These are phyloP conservation scores for Triplophysa bombifrons DNA, from an alignment of 2,797 vertebrate species.

Conservation along the genomic window DNA sequence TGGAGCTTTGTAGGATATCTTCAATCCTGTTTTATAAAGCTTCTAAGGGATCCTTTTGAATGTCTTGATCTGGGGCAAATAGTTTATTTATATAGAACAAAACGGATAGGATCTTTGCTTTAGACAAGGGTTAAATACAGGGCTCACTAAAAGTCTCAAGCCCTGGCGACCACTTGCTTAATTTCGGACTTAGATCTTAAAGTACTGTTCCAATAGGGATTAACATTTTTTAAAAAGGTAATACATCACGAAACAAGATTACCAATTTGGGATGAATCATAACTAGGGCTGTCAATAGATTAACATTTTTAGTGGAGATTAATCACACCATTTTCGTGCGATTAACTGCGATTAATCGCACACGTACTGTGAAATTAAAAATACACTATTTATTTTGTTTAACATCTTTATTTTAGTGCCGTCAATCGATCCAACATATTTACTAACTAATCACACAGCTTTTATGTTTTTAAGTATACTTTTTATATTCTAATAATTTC, in stretches of 20 bases:
- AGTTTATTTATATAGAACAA: constrained; percentile 16
- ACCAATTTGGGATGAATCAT: neutral
- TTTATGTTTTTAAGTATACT: too few relatives aligned
- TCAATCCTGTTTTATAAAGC: constrained; percentile 28
- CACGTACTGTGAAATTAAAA: too few relatives aligned
- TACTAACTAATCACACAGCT: too few relatives aligned
- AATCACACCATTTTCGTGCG: too few relatives aligned
- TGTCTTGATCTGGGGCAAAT: constrained; percentile 7
- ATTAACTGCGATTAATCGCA: too few relatives aligned
- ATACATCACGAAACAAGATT: neutral
- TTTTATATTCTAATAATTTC: too few relatives aligned
- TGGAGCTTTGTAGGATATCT: constrained; percentile 23
- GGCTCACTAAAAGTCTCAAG: neutral
- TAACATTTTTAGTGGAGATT: too few relatives aligned
- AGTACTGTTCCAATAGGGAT: too few relatives aligned
- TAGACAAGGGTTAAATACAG: neutral
- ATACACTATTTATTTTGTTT: too few relatives aligned
- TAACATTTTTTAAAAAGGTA: neutral
- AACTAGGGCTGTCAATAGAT: too few relatives aligned
- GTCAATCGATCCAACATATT: too few relatives aligned
- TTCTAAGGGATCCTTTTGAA: constrained; percentile 24
- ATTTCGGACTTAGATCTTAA: neutral
- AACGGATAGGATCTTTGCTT: neutral
- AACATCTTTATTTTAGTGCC: too few relatives aligned
- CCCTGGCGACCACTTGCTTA: neutral